Conservation (phyloP, 1,140 invertebrate species). For the Globodera ellingtonae region DNA sequence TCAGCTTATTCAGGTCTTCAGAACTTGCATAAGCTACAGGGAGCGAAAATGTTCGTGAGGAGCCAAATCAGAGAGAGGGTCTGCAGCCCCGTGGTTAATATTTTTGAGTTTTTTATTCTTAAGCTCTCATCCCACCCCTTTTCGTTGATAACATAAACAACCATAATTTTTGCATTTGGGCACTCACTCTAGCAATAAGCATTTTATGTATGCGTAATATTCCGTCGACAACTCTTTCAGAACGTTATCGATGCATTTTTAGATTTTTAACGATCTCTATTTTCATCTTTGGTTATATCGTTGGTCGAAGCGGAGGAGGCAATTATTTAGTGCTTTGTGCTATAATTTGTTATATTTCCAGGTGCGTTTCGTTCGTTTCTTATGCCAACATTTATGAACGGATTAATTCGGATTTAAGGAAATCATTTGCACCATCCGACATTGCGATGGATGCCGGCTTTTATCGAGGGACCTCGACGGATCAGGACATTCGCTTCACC, state of each 20-base stretch:
- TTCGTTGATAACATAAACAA: too few relatives aligned
- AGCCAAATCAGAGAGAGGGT: not conserved
- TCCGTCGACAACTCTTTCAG: too few relatives aligned
- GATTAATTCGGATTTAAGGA: not conserved
- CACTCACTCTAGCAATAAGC: too few relatives aligned
- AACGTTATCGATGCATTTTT: not conserved
- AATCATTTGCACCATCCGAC: too few relatives aligned
- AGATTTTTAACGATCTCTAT: slow-evolving; percentile 1
- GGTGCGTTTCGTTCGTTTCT: not conserved
- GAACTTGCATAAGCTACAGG: not conserved
- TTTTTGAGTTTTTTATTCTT: not conserved
- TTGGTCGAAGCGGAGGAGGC: not conserved
- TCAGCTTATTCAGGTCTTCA: not conserved
- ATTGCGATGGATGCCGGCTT: slow-evolving; percentile 68
- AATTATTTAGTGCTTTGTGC: not conserved
- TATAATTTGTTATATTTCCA: not conserved
- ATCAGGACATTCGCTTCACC: slow-evolving; percentile 96
- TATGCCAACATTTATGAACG: not conserved
- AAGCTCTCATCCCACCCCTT: too few relatives aligned
- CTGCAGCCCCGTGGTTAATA: slow-evolving; percentile 1
- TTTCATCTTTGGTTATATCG: not conserved
- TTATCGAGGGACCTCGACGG: slow-evolving; percentile 84
- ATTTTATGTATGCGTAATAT: too few relatives aligned
- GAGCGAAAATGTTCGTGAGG: not conserved
- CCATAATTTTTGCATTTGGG: too few relatives aligned